Percentiles rank a stretch among this genome's conserved stretches.
These are phyloP conservation scores for Metopolophium dirhodum DNA, from an alignment of 1,140 invertebrate genomes.

Conservation along the genomic window DNA sequence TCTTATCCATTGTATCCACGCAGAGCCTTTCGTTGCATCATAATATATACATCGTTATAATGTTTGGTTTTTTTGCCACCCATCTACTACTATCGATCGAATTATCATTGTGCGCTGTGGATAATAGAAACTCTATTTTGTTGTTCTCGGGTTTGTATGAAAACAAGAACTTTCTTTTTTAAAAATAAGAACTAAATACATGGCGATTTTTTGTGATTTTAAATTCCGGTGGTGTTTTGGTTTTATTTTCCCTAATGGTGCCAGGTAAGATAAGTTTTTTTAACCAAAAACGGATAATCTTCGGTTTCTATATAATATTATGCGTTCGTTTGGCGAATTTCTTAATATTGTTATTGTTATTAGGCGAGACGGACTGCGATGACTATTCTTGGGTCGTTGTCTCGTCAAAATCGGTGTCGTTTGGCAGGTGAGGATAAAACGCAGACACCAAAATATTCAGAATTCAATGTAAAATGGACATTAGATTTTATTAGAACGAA, in stretches of 20 bases:
- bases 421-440: too few relatives aligned
- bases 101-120: constrained; percentile 34
- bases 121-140: constrained; percentile 32
- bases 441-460: too few relatives aligned
- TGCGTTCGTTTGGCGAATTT: too few relatives aligned
- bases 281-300: background rate
- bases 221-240: background rate
- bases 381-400: too few relatives aligned
- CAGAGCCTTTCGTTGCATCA: constrained; percentile 58
- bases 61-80: constrained; percentile 7
- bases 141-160: constrained; percentile 44
- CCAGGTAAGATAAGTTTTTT: background rate
- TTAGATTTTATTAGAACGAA: too few relatives aligned
- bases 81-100: constrained; percentile 41
- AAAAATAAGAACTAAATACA: constrained; percentile 60
- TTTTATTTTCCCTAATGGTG: background rate
- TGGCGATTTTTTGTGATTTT: constrained; percentile 61
- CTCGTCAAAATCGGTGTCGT: too few relatives aligned
- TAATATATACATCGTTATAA: constrained; percentile 59
- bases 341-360: too few relatives aligned
- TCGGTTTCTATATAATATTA: too few relatives aligned
- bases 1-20: constrained; percentile 59
- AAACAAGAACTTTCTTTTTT: constrained; percentile 59
- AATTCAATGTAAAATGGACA: too few relatives aligned
- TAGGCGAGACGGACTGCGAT: too few relatives aligned